A percentile compares a stretch with the other conserved stretches of the same genome.
These are phyloP conservation scores for Zaprionus ghesquierei DNA, from an alignment of 1,140 invertebrate species.

Conservation along the genomic window DNA sequence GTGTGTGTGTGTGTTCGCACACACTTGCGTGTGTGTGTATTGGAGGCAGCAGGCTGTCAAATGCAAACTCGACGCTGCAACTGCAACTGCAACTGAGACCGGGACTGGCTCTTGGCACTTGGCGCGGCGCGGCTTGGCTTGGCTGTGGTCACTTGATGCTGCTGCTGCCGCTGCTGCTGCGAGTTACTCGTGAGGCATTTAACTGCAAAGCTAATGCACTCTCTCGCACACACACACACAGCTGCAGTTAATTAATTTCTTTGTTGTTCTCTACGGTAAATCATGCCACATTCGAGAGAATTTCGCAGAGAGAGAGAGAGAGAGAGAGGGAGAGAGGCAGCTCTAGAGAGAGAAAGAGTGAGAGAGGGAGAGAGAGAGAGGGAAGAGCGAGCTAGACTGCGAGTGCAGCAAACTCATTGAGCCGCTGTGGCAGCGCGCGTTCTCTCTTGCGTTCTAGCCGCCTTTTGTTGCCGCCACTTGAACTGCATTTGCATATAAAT, in stretches of 20 bases:
- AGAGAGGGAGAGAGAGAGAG: slow-evolving; percentile 10
- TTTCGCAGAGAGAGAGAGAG: slow-evolving; percentile 28
- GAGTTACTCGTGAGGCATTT: slow-evolving; percentile 61
- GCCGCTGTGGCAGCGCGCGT: slow-evolving; percentile 2
- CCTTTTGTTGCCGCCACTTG: slow-evolving; percentile 69
- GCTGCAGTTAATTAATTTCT: slow-evolving; percentile 79
- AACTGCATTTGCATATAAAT: slow-evolving; percentile 81
- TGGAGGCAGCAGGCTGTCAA: slow-evolving; percentile 72
- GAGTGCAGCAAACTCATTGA: slow-evolving; percentile 27
- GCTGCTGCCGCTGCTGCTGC: slow-evolving; percentile 34
- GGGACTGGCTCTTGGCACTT: slow-evolving; percentile 8
- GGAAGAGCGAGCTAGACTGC: slow-evolving; percentile 13
- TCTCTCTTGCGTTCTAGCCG: background rate
- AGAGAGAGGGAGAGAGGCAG: background rate
- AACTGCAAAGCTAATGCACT: slow-evolving; percentile 77
- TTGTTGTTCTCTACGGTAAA: slow-evolving; percentile 80
- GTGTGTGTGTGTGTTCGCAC: too few relatives aligned
- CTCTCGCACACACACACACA: slow-evolving; percentile 58
- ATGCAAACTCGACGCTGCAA: slow-evolving; percentile 54
- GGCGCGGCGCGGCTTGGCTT: background rate
- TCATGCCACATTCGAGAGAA: slow-evolving; percentile 65
- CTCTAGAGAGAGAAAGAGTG: background rate
- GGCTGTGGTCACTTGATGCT: slow-evolving; percentile 16
- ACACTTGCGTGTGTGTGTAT: too few relatives aligned
- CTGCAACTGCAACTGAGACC: slow-evolving; percentile 9